Percentiles rank a stretch among this genome's conserved stretches.
These are phyloP conservation scores for Marcusenius ussheri DNA, from an alignment of 2,113 vertebrate genomes.

Conservation along the genomic window DNA sequence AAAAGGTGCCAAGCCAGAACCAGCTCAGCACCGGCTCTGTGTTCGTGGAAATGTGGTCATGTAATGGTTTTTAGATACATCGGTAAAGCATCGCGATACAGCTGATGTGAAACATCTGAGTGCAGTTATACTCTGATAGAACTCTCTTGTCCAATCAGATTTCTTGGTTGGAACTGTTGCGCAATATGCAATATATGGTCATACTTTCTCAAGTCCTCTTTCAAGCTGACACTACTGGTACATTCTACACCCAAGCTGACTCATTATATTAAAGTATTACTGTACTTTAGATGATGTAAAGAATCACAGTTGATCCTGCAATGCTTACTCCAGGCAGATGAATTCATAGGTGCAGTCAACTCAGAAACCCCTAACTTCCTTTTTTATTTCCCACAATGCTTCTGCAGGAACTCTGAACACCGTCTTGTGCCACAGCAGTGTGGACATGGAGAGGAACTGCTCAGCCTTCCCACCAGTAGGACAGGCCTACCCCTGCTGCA, in stretches of 20 bases:
- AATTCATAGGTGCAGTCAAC: neutral
- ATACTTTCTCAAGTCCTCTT: neutral
- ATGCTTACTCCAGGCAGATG: neutral
- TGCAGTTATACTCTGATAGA: neutral
- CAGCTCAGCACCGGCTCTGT: too few relatives aligned
- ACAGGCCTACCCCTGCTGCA: neutral
- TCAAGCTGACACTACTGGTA: neutral
- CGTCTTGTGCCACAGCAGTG: neutral
- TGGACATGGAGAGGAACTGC: conserved; percentile 8
- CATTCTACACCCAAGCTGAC: neutral
- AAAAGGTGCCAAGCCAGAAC: too few relatives aligned
- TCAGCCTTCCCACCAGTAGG: conserved; percentile 8
- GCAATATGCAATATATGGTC: neutral
- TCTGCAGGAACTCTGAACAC: neutral
- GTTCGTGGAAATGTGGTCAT: neutral
- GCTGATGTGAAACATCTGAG: too few relatives aligned
- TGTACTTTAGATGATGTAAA: neutral
- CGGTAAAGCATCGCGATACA: too few relatives aligned
- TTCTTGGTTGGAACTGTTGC: neutral
- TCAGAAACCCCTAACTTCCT: neutral
- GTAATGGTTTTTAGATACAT: too few relatives aligned
- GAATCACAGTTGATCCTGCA: neutral
- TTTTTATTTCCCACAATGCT: neutral
- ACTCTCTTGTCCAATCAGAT: neutral
- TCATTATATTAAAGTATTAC: neutral